Evolutionary conservation across 2,113 vertebrate species (phyloP), one percentile per base, ranked within the genome.

Genomic region (Serilophus lunatus): DNA sequence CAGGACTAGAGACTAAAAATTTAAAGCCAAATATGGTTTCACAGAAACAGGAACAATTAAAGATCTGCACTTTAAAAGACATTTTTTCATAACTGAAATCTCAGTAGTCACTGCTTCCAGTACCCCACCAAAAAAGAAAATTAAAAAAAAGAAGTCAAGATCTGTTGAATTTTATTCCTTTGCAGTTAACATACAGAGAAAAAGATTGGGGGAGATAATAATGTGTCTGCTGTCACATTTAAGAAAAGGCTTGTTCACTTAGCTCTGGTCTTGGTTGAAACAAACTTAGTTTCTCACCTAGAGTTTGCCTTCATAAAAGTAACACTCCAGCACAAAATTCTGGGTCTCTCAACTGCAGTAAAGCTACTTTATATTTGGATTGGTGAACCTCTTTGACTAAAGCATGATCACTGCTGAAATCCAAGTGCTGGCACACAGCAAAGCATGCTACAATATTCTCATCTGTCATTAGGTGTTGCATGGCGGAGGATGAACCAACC

Each of bases 171-270:
- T 71, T 31, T 3, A 33, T 28, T 69, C 15, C 4, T 56, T 40
- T 59, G 12, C 56, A n/a, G 13, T 31, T 69, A 69, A 24, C 7
- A 50, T 9, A 26, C 12, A 36, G 2, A 45, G 2, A 60, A 33
- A 53, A 36, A 63, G 16, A 64, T n/a, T n/a, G n/a, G n/a, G 14
- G 33, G 16, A 35, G 0, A 28, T 0, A 0, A 68, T n/a, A 56
- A 80, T 18, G 72, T 10, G 15, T 64, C 44, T 75, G 9, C 23
- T 66, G n/a, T 18, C 17, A 54, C 35, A 29, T 68, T 82, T 90
- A 79, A 66, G 51, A 56, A 89, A 35, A 65, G 4, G 6, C 22
- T 91, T 65, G 18, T 26, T 72, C 33, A 63, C 28, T 59, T 42
- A 70, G 19, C 44, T 65, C 38, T 75, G 50, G 31, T 50, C 44